Evolutionary conservation across 1,140 invertebrate species (phyloP).

Genomic region (Metopolophium dirhodum): DNA sequence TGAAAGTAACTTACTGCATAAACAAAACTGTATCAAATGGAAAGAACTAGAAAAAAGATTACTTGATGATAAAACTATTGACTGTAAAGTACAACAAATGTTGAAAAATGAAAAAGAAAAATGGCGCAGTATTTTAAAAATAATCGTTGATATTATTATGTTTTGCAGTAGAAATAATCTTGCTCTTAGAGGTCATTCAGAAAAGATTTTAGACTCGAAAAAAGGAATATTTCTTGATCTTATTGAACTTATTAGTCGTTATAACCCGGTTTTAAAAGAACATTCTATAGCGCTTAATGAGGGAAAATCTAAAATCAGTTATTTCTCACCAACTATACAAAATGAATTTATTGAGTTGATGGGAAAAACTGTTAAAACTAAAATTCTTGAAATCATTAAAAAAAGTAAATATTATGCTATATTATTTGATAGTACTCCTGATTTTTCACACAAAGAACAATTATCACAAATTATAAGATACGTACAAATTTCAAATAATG

Average conservation of each 20-base stretch:
- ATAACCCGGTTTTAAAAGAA: background rate
- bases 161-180: slow-evolving; percentile 34
- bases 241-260: slow-evolving; percentile 38
- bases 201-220: slow-evolving; percentile 39
- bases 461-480: slow-evolving; percentile 24
- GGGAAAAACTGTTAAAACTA: background rate
- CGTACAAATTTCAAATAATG: background rate
- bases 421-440: background rate
- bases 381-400: slow-evolving; percentile 13
- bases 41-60: slow-evolving; percentile 36
- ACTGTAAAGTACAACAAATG: slow-evolving; percentile 9
- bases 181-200: slow-evolving; percentile 27
- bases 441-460: background rate
- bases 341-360: slow-evolving; percentile 4
- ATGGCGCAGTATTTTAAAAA: background rate
- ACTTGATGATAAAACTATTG: slow-evolving; percentile 40
- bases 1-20: slow-evolving; percentile 27
- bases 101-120: slow-evolving; percentile 32
- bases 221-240: slow-evolving; percentile 37
- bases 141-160: slow-evolving; percentile 31
- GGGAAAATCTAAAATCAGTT: background rate
- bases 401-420: slow-evolving; percentile 5
- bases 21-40: background rate
- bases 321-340: background rate
- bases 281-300: slow-evolving; percentile 5